These are phyloP conservation scores for Tretioscincus oriximinensis DNA, from an alignment of 2,113 vertebrate species.

Conservation along the genomic window DNA sequence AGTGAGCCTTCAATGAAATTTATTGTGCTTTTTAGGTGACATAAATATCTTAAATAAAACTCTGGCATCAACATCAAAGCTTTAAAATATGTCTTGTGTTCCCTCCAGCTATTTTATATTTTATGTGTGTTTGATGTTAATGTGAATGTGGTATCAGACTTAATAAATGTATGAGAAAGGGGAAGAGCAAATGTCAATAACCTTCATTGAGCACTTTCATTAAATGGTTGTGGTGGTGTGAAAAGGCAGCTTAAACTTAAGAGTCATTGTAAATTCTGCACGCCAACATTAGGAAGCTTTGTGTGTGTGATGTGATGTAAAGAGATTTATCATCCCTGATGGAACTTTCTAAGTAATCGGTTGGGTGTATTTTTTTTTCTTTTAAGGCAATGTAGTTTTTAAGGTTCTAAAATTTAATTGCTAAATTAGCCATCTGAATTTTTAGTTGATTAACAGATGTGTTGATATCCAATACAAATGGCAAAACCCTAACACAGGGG, in stretches of 20 bases:
- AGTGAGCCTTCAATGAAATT: slow-evolving; percentile 73
- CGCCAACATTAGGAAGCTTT: slow-evolving; percentile 41
- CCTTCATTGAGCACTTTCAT: slow-evolving; percentile 65
- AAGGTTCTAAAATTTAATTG: background rate
- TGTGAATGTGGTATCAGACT: slow-evolving; percentile 66
- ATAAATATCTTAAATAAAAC: slow-evolving; percentile 77
- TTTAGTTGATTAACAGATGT: slow-evolving; percentile 7
- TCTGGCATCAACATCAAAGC: slow-evolving; percentile 70
- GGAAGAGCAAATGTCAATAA: slow-evolving; percentile 73
- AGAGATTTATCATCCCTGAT: slow-evolving; percentile 37
- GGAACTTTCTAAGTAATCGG: slow-evolving; percentile 26
- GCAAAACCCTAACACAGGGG: background rate
- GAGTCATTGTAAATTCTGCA: slow-evolving; percentile 61
- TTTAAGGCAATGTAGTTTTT: background rate
- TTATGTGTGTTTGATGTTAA: slow-evolving; percentile 75
- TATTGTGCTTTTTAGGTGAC: slow-evolving; percentile 73
- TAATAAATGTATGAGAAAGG: slow-evolving; percentile 67
- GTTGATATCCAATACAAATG: background rate
- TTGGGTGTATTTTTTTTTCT: slow-evolving; percentile 14
- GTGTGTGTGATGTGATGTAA: slow-evolving; percentile 33
- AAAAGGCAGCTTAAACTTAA: slow-evolving; percentile 63
- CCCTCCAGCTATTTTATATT: slow-evolving; percentile 73
- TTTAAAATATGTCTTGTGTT: slow-evolving; percentile 73
- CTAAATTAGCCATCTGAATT: background rate
- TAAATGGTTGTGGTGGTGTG: slow-evolving; percentile 62